Evolutionary conservation across 2,888 invertebrate species (phyloP).

Genomic region (Amaurobius ferox): DNA sequence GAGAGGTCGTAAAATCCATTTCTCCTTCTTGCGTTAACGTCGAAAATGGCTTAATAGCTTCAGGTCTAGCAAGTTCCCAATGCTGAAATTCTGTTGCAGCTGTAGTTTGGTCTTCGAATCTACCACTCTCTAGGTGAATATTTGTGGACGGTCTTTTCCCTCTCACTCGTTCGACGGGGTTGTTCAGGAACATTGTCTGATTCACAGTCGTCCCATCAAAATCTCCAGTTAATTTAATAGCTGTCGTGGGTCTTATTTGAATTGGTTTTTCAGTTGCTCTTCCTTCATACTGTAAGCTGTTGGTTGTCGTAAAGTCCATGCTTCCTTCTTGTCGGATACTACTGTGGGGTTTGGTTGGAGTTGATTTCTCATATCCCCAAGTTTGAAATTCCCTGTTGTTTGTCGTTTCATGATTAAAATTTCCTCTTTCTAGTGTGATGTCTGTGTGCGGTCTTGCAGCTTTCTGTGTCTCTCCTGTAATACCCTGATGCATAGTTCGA

Average conservation of each 20-base stretch:
- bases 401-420: constrained; percentile 38
- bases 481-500: constrained; percentile 43
- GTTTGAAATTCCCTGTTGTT: constrained; percentile 41
- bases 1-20: constrained; percentile 66
- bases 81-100: constrained; percentile 54
- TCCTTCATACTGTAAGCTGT: constrained; percentile 24
- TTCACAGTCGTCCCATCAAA: constrained; percentile 69
- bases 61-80: constrained; percentile 59
- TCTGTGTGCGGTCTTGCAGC: constrained; percentile 38
- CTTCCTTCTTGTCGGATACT: constrained; percentile 70
- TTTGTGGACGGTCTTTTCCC: constrained; percentile 54
- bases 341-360: constrained; percentile 45
- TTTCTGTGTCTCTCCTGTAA: constrained; percentile 28
- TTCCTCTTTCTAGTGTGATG: constrained; percentile 44
- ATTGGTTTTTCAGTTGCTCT: constrained; percentile 24
- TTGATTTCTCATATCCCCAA: constrained; percentile 39
- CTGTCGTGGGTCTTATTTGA: constrained; percentile 22
- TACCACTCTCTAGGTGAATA: constrained; percentile 49
- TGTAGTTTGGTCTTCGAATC: constrained; percentile 49
- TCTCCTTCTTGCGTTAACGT: constrained; percentile 67
- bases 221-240: constrained; percentile 26
- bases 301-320: constrained; percentile 57
- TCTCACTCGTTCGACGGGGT: constrained; percentile 30
- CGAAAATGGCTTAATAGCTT: constrained; percentile 53
- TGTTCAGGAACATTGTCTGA: constrained; percentile 40